These are phyloP conservation scores for Pomatostomus ruficeps DNA, from an alignment of 2,113 vertebrate species.

Conservation along the genomic window DNA sequence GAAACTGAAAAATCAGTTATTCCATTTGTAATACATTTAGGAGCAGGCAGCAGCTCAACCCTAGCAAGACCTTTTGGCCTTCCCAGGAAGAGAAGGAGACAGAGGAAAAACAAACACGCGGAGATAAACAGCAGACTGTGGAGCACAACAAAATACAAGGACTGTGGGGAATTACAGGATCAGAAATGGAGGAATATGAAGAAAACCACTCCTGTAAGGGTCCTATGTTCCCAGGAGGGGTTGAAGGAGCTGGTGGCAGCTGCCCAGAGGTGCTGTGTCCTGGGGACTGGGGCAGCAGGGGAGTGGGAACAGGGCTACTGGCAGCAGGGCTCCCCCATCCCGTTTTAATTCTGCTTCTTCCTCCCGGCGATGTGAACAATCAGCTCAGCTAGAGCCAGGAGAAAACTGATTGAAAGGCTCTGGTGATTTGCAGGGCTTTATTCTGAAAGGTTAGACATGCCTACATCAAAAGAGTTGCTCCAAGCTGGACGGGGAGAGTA, in stretches of 20 bases:
- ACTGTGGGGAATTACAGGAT: neutral
- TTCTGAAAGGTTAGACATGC: neutral
- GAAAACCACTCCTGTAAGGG: accelerated
- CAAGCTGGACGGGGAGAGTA: neutral
- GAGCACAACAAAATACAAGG: neutral
- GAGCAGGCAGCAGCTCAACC: neutral
- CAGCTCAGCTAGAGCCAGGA: neutral
- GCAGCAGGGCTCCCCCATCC: neutral
- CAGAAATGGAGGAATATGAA: neutral
- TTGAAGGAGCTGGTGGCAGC: neutral
- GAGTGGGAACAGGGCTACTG: neutral
- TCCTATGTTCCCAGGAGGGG: accelerated
- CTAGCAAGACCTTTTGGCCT: constrained; percentile 1
- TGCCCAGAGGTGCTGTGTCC: accelerated
- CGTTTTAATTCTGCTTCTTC: neutral
- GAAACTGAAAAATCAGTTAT: neutral
- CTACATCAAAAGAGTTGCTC: neutral
- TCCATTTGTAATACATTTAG: neutral
- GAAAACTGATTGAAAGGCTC: neutral
- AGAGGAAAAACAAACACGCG: neutral
- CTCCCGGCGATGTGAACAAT: neutral
- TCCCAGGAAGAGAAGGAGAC: neutral
- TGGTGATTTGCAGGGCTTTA: neutral
- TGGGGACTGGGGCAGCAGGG: neutral
- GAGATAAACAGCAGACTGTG: neutral